Evolutionary conservation across 2,797 vertebrate genomes (phyloP).

Genomic region (Dromococcyx pavoninus): DNA sequence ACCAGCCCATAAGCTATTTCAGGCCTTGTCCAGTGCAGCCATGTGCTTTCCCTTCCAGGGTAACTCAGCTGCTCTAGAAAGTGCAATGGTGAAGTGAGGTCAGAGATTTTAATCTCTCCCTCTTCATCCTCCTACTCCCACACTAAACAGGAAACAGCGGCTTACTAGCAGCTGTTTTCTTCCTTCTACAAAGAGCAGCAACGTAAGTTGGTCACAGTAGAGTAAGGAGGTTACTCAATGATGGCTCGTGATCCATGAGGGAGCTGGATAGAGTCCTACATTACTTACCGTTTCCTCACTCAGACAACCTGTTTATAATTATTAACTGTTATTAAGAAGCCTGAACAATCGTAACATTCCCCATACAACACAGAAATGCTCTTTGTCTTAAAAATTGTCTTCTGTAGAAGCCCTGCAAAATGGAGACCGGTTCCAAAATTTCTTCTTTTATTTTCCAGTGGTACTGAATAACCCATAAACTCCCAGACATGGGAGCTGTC

Average conservation of each 20-base stretch:
- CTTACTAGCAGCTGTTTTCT: neutral
- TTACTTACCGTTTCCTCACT: neutral
- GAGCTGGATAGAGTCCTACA: neutral
- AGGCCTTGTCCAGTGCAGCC: neutral
- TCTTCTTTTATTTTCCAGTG: neutral
- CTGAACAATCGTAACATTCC: neutral
- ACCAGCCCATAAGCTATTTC: neutral
- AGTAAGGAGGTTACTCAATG: neutral
- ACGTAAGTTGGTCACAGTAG: neutral
- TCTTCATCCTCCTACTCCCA: neutral
- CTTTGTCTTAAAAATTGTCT: neutral
- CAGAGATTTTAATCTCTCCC: neutral
- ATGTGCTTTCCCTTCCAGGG: neutral
- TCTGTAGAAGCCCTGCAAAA: neutral
- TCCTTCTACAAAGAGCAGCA: neutral
- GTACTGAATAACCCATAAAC: neutral
- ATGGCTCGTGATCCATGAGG: neutral
- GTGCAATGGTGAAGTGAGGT: neutral
- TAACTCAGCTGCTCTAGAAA: constrained; percentile 40
- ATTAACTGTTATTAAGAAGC: neutral
- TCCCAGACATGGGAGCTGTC: neutral
- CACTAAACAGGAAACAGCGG: neutral
- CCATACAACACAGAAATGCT: neutral
- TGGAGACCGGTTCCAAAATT: neutral
- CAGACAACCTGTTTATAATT: neutral